Base-by-base conservation (phyloP, 2,113 vertebrate genomes). In the Desmodus rotundus region DNA sequence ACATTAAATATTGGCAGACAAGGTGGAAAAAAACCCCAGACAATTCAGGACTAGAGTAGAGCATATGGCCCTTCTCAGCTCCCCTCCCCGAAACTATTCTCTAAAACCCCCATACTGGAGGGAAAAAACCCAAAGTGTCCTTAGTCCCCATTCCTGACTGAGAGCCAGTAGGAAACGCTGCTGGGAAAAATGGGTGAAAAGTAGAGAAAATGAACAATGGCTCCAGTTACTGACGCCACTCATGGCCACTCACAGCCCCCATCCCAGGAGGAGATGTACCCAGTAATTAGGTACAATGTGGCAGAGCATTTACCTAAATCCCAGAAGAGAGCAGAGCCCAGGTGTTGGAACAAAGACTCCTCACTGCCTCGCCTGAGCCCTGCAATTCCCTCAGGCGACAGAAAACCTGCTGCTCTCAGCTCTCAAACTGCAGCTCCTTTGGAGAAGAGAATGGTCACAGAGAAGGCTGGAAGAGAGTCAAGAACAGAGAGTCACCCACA, bases 251-350 rank as follows among this genome's bases (percentile, higher is more conserved):
- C 74, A 33, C 72, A 89, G 31, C n/a, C 82, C 50, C 80, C 22
- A 50, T 24, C 58, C 80, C 54, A 78, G 58, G 78, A 67, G 54
- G 58, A 47, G 72, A n/a, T 33, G 38, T n/a, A 89, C 56, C 74
- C 43, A 47, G 72, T 74, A 92, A 96, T 96, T 92, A 92, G 41
- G n/a, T 9, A 45, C 65, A 81, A 91, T 10, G 43, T 65, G 36
- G 33, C 13, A 33, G 41, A 94, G 90, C 70, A 54, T 76, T 95
- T 90, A 89, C 89, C 72, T 54, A 93, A 95, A 95, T 77, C 94
- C 90, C 86, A 24, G 50, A 65, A 67, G 92, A 77, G 20, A 80
- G 26, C 50, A 28, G 89, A 22, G 86, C 63, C 88, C 67, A 83
- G 93, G 89, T 89, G 83, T 95, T 73, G 77, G 17, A 70, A 95